Conservation (phyloP, 2,797 vertebrate genomes). For the Danio jaintianensis region DNA sequence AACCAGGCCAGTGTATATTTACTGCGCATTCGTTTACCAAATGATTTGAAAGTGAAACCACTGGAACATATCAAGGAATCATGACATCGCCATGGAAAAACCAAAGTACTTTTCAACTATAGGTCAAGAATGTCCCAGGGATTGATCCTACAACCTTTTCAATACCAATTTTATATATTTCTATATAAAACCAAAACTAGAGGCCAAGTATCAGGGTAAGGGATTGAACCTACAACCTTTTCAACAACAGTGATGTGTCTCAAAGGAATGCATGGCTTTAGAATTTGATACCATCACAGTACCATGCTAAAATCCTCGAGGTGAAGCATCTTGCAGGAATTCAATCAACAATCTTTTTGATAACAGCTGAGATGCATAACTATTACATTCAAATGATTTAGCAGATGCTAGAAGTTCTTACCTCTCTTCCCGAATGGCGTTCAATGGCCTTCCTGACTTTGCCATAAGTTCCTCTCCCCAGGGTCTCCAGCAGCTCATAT, state of each 20-base stretch:
- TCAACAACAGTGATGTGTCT: too few species aligned
- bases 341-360: neutral
- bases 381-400: neutral
- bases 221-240: too few species aligned
- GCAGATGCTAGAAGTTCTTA: slow-evolving; percentile 58
- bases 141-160: too few species aligned
- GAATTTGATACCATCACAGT: neutral
- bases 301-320: neutral
- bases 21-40: neutral
- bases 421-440: slow-evolving; percentile 95
- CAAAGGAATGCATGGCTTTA: neutral
- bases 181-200: too few species aligned
- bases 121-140: too few species aligned
- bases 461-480: slow-evolving; percentile 96
- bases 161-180: too few species aligned
- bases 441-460: slow-evolving; percentile 98
- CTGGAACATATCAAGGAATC: too few species aligned
- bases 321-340: neutral
- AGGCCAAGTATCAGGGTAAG: too few species aligned
- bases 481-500: slow-evolving; percentile 96
- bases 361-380: neutral
- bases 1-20: neutral
- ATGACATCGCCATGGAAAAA: too few species aligned
- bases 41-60: neutral
- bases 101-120: too few species aligned